These are phyloP conservation scores for Ceratitis capitata DNA, from an alignment of 1,140 invertebrate genomes.

Conservation along the genomic window DNA sequence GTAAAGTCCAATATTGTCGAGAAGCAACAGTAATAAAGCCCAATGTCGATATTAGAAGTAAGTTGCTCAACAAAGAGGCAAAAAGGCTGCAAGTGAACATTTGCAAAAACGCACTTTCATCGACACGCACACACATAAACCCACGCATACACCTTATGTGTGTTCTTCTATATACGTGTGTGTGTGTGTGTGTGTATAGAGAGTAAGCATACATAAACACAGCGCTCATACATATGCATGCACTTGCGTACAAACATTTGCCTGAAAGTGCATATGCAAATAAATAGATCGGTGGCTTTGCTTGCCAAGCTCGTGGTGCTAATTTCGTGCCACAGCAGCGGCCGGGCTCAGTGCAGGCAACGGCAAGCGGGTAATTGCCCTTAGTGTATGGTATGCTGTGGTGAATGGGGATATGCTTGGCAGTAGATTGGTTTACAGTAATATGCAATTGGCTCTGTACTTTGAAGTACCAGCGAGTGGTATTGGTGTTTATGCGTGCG, in stretches of 20 bases:
- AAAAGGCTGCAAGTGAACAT: not conserved
- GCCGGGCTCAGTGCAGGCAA: not conserved
- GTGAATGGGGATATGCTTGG: not conserved
- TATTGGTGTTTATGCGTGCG: not conserved
- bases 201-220: not conserved
- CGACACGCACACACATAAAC: not conserved
- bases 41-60: not conserved
- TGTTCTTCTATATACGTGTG: not conserved
- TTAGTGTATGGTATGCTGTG: not conserved
- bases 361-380: not conserved
- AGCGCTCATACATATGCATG: not conserved
- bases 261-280: not conserved
- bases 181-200: too few species aligned
- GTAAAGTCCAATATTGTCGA: not conserved
- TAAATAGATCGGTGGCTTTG: not conserved
- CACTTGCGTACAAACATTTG: not conserved
- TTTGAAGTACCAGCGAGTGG: not conserved
- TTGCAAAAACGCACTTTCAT: not conserved
- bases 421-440: not conserved
- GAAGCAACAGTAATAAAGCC: not conserved
- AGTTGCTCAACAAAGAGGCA: not conserved
- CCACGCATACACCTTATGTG: too few species aligned
- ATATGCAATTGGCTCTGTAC: not conserved
- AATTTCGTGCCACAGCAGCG: not conserved
- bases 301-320: not conserved